Conservation (phyloP, 2,888 invertebrate genomes). For the Drosophila parthenogenetica region DNA sequence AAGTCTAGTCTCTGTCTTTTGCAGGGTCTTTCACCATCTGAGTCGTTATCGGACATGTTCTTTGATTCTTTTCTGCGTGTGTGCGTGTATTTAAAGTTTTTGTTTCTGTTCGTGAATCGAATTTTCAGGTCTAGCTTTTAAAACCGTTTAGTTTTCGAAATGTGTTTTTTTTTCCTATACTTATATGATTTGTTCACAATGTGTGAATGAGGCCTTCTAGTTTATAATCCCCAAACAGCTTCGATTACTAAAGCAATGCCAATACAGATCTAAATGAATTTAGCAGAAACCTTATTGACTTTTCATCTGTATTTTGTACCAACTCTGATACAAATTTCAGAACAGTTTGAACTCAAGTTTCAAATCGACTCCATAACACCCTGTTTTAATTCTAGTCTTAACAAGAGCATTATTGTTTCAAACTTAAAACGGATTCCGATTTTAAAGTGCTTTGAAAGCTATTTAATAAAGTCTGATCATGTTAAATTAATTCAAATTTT, state of each 20-base stretch:
- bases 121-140: neutral
- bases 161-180: slow-evolving; percentile 7
- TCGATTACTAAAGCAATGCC: neutral
- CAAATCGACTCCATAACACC: too few relatives aligned
- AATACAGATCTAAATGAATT: neutral
- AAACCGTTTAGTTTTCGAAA: neutral
- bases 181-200: slow-evolving; percentile 8
- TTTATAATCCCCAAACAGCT: neutral
- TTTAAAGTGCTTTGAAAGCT: too few relatives aligned
- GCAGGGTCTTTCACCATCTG: neutral
- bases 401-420: too few relatives aligned
- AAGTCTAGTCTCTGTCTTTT: neutral
- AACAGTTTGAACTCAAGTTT: too few relatives aligned
- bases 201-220: neutral
- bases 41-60: neutral
- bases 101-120: neutral
- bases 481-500: too few relatives aligned
- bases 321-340: too few relatives aligned
- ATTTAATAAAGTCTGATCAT: too few relatives aligned
- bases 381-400: too few relatives aligned
- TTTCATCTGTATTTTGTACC: too few relatives aligned
- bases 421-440: too few relatives aligned
- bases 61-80: neutral
- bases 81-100: neutral
- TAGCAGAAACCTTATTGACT: neutral